phyloP scores from a whole-genome alignment of 2,797 vertebrate species.

The Neostethus bicornis region DNA sequence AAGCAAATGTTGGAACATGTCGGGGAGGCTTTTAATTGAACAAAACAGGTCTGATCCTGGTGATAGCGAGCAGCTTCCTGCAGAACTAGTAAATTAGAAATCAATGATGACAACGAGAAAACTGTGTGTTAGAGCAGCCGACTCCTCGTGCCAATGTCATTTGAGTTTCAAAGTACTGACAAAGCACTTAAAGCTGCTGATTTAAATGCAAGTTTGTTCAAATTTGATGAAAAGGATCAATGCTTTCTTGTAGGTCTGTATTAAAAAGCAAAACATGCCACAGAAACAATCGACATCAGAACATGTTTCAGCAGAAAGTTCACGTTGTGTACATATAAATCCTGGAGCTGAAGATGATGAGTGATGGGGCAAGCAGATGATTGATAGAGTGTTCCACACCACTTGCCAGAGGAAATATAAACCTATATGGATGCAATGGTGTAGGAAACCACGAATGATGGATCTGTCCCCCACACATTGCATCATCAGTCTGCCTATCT shows the following conservation, averaged over 20 bases:
- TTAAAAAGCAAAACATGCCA: background rate
- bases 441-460: slow-evolving; percentile 32
- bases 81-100: slow-evolving; percentile 67
- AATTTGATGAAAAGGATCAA: background rate
- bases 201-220: slow-evolving; percentile 31
- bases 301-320: slow-evolving; percentile 9
- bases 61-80: slow-evolving; percentile 47
- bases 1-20: slow-evolving; percentile 18
- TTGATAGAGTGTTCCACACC: background rate
- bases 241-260: background rate
- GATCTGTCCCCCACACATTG: slow-evolving; percentile 22
- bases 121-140: slow-evolving; percentile 30
- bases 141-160: slow-evolving; percentile 31
- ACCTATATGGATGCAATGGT: slow-evolving; percentile 6
- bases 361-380: slow-evolving; percentile 4
- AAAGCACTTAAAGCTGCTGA: slow-evolving; percentile 26
- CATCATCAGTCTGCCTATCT: slow-evolving; percentile 39
- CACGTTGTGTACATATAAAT: slow-evolving; percentile 6
- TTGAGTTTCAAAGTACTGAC: slow-evolving; percentile 19
- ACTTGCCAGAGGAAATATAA: slow-evolving; percentile 21
- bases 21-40: slow-evolving; percentile 63
- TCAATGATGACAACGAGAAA: slow-evolving; percentile 66
- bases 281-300: background rate
- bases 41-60: slow-evolving; percentile 57
- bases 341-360: slow-evolving; percentile 2